Evolutionary conservation across 2,888 invertebrate species (phyloP).

Genomic region (Euspilapteryx auroguttella): DNA sequence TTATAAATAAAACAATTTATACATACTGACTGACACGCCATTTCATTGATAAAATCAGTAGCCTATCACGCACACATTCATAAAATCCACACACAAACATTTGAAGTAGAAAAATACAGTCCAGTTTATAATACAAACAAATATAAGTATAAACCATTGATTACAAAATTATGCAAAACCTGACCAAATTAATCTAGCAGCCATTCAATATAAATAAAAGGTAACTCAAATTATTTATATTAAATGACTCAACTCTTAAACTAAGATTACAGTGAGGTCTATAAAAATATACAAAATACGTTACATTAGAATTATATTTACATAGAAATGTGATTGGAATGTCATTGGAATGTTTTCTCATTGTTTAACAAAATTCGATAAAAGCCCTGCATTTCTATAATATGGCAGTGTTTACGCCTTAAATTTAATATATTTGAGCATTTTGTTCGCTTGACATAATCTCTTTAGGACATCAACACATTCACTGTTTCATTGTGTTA

Average conservation of each 20-base stretch:
- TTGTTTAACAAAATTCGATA: constrained; percentile 5
- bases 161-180: not conserved
- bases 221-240: too few species aligned
- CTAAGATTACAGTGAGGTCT: not conserved
- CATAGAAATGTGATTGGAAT: constrained; percentile 27
- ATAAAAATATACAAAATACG: constrained; percentile 15
- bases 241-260: too few species aligned
- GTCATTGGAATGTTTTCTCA: constrained; percentile 6
- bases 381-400: constrained; percentile 3
- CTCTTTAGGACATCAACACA: constrained; percentile 49
- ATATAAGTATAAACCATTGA: not conserved
- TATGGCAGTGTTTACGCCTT: constrained; percentile 42
- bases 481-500: constrained; percentile 39
- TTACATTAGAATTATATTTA: constrained; percentile 29
- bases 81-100: constrained; percentile 13
- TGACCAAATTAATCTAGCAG: too few species aligned
- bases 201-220: too few species aligned
- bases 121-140: constrained; percentile 40
- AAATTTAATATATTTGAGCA: constrained; percentile 44
- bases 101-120: constrained; percentile 25
- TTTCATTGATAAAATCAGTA: too few species aligned
- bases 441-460: constrained; percentile 32
- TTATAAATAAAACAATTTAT: too few species aligned
- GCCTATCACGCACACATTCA: constrained; percentile 13
- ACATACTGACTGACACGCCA: too few species aligned